Evolutionary conservation across 2,113 vertebrate genomes (phyloP).

Genomic region (Megaceryle torquata): DNA sequence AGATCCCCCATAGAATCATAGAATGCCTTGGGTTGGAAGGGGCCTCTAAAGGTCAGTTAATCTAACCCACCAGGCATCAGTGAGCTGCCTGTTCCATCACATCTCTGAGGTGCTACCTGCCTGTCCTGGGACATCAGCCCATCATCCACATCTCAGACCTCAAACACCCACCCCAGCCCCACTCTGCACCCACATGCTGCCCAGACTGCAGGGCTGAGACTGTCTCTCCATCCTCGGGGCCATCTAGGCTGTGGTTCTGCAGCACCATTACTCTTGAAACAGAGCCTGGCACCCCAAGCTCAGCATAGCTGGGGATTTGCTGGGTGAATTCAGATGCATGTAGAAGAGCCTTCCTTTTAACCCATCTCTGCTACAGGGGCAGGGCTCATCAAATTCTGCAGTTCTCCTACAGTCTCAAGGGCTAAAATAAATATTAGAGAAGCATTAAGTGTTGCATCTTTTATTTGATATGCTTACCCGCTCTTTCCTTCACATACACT

Average conservation of each 20-base stretch:
- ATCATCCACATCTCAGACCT: too few relatives aligned
- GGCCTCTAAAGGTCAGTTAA: too few relatives aligned
- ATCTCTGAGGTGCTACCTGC: fast-evolving
- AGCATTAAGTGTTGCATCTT: neutral
- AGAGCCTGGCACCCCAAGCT: fast-evolving
- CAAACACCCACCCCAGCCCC: neutral
- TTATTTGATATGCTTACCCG: neutral
- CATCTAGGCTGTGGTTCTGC: neutral
- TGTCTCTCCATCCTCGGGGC: neutral
- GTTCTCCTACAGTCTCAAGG: neutral
- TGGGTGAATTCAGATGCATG: neutral
- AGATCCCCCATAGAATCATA: too few relatives aligned
- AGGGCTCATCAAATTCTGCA: neutral
- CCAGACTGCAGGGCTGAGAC: neutral
- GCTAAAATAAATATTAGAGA: neutral
- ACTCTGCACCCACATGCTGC: fast-evolving
- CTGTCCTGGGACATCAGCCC: neutral
- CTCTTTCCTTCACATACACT: neutral
- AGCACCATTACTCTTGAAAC: neutral
- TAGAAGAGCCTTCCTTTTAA: neutral
- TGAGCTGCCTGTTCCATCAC: neutral
- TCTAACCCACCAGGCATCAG: neutral
- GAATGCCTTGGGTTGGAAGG: too few relatives aligned
- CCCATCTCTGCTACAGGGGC: neutral
- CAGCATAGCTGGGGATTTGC: neutral